Base-by-base conservation (phyloP, 2,797 vertebrate genomes). In the Kryptopterus vitreolus region DNA sequence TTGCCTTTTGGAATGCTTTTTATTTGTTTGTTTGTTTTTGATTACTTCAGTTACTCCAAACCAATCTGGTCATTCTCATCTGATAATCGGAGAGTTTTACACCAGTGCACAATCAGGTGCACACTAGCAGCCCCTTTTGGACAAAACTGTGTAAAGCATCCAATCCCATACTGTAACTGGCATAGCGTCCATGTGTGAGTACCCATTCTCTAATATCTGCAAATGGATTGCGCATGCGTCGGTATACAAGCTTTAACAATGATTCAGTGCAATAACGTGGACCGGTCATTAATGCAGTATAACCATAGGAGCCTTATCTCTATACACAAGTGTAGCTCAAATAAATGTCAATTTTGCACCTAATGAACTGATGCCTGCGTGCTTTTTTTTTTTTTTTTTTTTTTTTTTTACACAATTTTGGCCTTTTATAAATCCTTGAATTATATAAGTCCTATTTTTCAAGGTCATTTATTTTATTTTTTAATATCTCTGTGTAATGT, bases 341-440 rank as follows among this genome's bases (percentile, higher is more conserved):
- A 61, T 13, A 61, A n/a, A 50, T 71, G 63, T 78, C 43, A 53
- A 53, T 26, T 68, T 5, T 66, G 53, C 58, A 15, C 15, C 55
- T 33, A 24, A 31, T 4, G 16, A 43, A 29, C 53, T 78, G 29
- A 55, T 71, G 7, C 26, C n/a, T 12, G 31, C 16, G 4, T 52
- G 15, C 2, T 52, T n/a, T n/a, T 43, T 43, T 10, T 4, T 26
- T n/a, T 3, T 58, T 11, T 2, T 24, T 13, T 26, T 24, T 1
- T 58, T 3, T 58, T 26, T 26, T n/a, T n/a, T n/a, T n/a, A n/a
- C n/a, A n/a, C n/a, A n/a, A n/a, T n/a, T n/a, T n/a, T n/a, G n/a
- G n/a, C n/a, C n/a, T n/a, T n/a, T n/a, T n/a, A n/a, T n/a, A n/a
- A n/a, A n/a, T n/a, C n/a, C n/a, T n/a, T n/a, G n/a, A n/a, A n/a